phyloP scores from a whole-genome alignment of 2,797 vertebrate genomes.

The Avahi laniger region DNA sequence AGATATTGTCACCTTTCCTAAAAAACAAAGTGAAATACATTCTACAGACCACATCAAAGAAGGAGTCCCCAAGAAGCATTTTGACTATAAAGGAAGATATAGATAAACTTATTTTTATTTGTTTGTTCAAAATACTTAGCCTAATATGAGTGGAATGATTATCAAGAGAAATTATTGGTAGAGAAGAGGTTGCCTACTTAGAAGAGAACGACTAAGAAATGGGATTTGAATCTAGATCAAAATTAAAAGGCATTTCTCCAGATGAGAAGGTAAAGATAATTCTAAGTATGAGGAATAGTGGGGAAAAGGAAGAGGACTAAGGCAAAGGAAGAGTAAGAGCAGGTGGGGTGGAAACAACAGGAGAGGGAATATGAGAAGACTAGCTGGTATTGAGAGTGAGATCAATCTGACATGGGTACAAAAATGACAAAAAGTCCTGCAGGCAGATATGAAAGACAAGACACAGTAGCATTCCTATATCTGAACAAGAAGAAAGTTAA shows the following conservation, averaged over 20 bases:
- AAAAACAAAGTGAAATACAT: background rate
- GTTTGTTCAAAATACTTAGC: background rate
- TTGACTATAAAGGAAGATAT: background rate
- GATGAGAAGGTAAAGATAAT: background rate
- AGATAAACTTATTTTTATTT: background rate
- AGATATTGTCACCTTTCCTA: background rate
- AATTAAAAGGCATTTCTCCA: background rate
- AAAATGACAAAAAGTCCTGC: background rate
- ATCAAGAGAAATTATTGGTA: background rate
- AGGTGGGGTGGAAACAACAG: background rate
- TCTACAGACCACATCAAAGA: slow-evolving; percentile 20
- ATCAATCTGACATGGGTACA: background rate
- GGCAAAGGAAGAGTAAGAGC: background rate
- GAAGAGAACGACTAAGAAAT: background rate
- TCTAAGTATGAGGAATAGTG: background rate
- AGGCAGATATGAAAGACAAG: background rate
- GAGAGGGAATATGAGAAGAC: background rate
- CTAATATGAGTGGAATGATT: background rate
- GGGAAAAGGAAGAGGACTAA: background rate
- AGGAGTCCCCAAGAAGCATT: background rate
- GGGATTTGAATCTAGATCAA: background rate
- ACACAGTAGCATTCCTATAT: background rate
- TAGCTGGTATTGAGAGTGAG: background rate
- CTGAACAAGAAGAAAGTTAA: background rate
- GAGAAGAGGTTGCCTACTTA: background rate